A percentile compares a stretch with the other conserved stretches of the same genome.
Conservation (phyloP, 2,797 vertebrate species). For the Sebastes goodei region DNA sequence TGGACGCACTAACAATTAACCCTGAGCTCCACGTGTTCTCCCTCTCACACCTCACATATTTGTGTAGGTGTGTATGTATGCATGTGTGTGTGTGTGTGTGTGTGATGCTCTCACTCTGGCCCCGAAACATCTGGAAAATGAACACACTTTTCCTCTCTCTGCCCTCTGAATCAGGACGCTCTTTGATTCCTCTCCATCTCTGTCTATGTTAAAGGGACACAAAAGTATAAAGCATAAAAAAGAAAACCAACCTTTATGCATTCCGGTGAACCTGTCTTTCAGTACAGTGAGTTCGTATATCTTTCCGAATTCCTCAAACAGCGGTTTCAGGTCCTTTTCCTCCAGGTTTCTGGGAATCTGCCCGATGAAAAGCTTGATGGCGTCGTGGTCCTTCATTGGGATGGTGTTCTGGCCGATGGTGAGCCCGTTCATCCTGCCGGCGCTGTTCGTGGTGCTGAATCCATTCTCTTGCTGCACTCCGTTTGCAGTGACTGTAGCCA, state of each 20-base stretch:
- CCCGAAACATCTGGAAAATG: conserved; percentile 67
- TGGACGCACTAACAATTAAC: conserved; percentile 68
- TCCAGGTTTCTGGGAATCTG: conserved; percentile 98
- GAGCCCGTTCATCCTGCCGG: conserved; percentile 92
- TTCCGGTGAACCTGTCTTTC: conserved; percentile 98
- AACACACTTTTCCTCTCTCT: conserved; percentile 55
- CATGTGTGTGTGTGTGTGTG: background rate
- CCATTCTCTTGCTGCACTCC: conserved; percentile 90
- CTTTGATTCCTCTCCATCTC: background rate
- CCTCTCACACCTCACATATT: conserved; percentile 5
- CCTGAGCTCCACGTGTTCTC: conserved; percentile 70
- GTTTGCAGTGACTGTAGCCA: conserved; percentile 93
- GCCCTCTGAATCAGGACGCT: conserved; percentile 25
- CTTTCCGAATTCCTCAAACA: conserved; percentile 99
- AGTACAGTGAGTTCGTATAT: conserved; percentile 99
- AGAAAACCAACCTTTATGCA: conserved; percentile 95
- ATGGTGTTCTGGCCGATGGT: conserved; percentile 89
- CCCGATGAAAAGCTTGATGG: conserved; percentile 99
- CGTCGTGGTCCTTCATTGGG: conserved; percentile 99
- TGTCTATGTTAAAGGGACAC: background rate
- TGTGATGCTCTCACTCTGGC: conserved; percentile 48
- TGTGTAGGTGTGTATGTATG: background rate
- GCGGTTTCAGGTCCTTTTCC: conserved; percentile 97
- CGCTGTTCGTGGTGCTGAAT: conserved; percentile 94
- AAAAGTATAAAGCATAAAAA: conserved; percentile 35